phyloP scores from a whole-genome alignment of 2,888 invertebrate genomes.

The Ophioninae sp. region DNA sequence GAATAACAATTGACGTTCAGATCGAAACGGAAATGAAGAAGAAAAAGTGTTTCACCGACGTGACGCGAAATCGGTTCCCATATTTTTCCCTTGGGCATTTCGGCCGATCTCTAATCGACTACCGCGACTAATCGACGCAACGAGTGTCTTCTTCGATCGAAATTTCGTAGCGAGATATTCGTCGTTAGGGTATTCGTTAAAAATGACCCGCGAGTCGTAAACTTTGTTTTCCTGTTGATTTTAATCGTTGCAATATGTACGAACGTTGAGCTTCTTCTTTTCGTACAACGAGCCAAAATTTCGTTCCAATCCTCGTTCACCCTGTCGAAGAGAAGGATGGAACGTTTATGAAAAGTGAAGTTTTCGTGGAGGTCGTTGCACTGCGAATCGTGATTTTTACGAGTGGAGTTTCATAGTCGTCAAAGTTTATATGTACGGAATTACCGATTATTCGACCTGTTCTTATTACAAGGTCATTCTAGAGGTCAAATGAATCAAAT shows the following conservation, averaged over 20 bases:
- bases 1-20: constrained; percentile 37
- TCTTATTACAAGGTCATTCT: neutral
- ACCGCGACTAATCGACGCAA: neutral
- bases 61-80: neutral
- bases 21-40: constrained; percentile 15
- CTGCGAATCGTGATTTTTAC: constrained; percentile 46
- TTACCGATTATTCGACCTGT: neutral
- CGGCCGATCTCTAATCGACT: neutral
- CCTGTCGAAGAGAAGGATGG: constrained; percentile 4
- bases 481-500: no score
- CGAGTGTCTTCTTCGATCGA: neutral
- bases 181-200: constrained; percentile 34
- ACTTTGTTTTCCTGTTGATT: constrained; percentile 33
- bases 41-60: neutral
- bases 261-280: constrained; percentile 26
- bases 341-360: constrained; percentile 23
- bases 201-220: constrained; percentile 13
- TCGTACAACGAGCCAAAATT: constrained; percentile 20
- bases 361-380: constrained; percentile 6
- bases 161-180: neutral
- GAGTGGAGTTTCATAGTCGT: constrained; percentile 37
- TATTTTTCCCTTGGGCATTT: constrained; percentile 14
- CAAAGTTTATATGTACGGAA: constrained; percentile 34
- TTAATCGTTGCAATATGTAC: constrained; percentile 47
- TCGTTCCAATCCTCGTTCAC: constrained; percentile 13